Percentiles rank a stretch among this genome's conserved stretches.
Evolutionary conservation across 2,113 vertebrate genomes (phyloP).

Genomic region (Plestiodon gilberti): DNA sequence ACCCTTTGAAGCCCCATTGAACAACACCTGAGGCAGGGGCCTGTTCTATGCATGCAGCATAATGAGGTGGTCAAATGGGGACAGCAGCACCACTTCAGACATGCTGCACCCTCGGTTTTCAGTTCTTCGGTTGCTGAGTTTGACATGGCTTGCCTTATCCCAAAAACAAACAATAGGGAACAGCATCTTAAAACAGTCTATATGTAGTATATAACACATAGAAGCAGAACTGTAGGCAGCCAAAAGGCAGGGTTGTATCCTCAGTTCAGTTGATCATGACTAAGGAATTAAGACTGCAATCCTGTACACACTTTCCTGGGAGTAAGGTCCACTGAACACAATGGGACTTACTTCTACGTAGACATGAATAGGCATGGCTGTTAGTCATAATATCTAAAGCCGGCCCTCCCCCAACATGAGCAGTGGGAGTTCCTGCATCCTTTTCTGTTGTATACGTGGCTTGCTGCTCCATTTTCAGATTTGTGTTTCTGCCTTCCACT

Average conservation of each 20-base stretch:
- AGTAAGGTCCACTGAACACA: too few relatives aligned
- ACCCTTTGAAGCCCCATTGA: slow-evolving; percentile 2
- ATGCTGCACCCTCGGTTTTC: neutral
- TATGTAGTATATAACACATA: too few relatives aligned
- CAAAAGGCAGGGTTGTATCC: too few relatives aligned
- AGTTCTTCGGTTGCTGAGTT: neutral
- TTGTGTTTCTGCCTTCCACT: neutral
- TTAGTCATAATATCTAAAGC: neutral
- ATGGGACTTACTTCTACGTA: too few relatives aligned
- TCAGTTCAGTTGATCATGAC: too few relatives aligned
- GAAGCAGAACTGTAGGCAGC: too few relatives aligned
- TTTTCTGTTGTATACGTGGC: neutral
- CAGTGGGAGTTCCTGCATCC: neutral
- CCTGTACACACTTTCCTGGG: too few relatives aligned
- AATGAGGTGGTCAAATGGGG: neutral
- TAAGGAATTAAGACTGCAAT: too few relatives aligned
- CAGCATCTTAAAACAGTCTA: neutral
- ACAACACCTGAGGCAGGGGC: neutral
- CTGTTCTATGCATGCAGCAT: neutral
- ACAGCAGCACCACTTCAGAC: neutral
- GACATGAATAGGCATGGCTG: neutral
- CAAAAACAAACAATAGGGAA: neutral
- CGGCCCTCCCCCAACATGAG: neutral
- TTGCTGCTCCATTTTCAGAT: neutral
- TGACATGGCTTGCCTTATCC: neutral